These are phyloP conservation scores for Heliothis virescens DNA, from an alignment of 1,140 invertebrate genomes.

Conservation along the genomic window DNA sequence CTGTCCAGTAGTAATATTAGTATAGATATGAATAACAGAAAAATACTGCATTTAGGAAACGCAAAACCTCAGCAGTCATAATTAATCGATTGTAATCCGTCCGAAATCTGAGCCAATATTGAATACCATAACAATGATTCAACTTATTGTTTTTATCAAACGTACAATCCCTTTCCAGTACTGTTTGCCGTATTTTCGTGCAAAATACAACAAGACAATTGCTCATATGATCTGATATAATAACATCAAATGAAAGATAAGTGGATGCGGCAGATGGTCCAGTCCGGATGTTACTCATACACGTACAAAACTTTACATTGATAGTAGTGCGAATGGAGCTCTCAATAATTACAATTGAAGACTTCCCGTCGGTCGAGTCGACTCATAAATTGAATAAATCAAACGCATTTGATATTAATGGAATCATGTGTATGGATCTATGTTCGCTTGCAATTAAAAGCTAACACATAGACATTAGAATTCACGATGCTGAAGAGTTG, in stretches of 20 bases:
- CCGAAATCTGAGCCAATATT: no score
- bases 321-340: slow-evolving; percentile 68
- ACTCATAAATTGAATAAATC: slow-evolving; percentile 68
- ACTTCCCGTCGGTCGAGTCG: slow-evolving; percentile 73
- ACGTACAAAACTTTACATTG: slow-evolving; percentile 57
- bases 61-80: no score
- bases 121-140: no score
- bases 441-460: not conserved
- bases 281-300: slow-evolving; percentile 82
- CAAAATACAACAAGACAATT: not conserved
- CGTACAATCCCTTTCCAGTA: no score
- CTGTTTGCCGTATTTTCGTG: not conserved
- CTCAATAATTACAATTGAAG: slow-evolving; percentile 80
- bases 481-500: no score
- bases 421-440: not conserved
- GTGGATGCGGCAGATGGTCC: slow-evolving; percentile 63
- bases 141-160: no score
- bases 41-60: no score
- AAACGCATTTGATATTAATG: slow-evolving; percentile 39
- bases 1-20: no score
- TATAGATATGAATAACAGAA: no score
- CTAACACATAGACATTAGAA: no score
- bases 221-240: slow-evolving; percentile 9
- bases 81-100: no score
- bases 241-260: slow-evolving; percentile 35